Conservation (phyloP, 64 coral and sea anemone species). For the Actinia tenebrosa region DNA sequence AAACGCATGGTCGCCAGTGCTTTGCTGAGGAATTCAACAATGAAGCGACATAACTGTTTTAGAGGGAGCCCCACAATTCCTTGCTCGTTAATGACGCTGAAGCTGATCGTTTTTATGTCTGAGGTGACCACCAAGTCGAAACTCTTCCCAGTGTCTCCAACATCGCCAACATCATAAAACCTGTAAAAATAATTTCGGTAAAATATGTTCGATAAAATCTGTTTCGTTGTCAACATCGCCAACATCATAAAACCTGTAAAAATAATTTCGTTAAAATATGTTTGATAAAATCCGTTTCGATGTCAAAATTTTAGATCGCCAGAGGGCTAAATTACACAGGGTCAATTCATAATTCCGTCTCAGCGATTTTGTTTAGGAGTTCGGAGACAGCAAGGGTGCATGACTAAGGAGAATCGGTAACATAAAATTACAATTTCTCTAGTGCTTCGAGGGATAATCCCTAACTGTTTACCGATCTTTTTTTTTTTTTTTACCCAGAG, state of each 20-base stretch:
- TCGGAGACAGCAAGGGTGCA: no score
- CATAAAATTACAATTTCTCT: no score
- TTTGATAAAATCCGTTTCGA: no score
- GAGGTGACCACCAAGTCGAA: slow-evolving; percentile 7
- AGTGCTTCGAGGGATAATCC: no score
- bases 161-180: slow-evolving; percentile 2
- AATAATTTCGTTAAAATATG: background rate
- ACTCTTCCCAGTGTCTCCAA: background rate
- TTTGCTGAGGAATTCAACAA: background rate
- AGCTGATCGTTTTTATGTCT: background rate
- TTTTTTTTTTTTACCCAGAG: no score
- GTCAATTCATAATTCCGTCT: no score
- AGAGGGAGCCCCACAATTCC: background rate
- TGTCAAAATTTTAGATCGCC: no score
- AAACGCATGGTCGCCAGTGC: background rate
- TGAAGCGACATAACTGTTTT: background rate
- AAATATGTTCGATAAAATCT: no score
- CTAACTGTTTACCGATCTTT: no score
- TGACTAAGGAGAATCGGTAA: no score
- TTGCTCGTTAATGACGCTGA: slow-evolving; percentile 8
- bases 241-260: slow-evolving; percentile 4
- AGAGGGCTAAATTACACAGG: no score
- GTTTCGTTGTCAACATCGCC: background rate
- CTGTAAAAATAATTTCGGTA: background rate
- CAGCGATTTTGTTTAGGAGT: no score